Base-by-base conservation (phyloP, 2,797 vertebrate genomes). In the Chaetophractus vellerosus region DNA sequence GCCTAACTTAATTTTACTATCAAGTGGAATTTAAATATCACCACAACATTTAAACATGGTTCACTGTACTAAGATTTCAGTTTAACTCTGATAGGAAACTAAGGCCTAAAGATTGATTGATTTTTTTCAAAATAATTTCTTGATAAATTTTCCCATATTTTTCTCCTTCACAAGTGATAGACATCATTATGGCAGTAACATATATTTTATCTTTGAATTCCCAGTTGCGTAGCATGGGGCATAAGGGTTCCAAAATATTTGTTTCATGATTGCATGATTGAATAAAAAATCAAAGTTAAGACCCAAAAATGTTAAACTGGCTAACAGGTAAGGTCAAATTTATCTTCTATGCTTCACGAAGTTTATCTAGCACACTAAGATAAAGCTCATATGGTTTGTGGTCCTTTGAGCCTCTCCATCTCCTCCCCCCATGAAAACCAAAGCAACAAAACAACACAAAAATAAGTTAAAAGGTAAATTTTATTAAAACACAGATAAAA, bases 121-220 rank as follows among this genome's bases (percentile, higher is more conserved):
- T 38, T 38, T 38, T 76, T 88, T 92, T 76, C 21, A 38, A 84
- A 79, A 48, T 55, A 93, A 83, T 66, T 38, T 21, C 18, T 45
- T 86, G n/a, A 38, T 63, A 45, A 90, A 80, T 87, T 66, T 18
- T 10, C 33, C 71, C 36, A 36, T 31, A 45, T 84, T 26, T 63
- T 19, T 87, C 26, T 74, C 24, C 24, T 36, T 92, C n/a, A 55
- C 21, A 82, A 45, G 50, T 93, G 41, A 76, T 11, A 68, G 75
- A 33, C 6, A 69, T 76, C 9, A 31, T 69, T 68, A 21, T 19
- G 26, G 21, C 52, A 91, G 33, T 88, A 89, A 71, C 28, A 9
- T 45, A 0, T n/a, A 72, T 68, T 74, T 81, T 48, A 6, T 93
- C 41, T 81, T 69, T 79, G 45, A 41, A 19, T 82, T 9, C 9